phyloP scores from a whole-genome alignment of 1,140 invertebrate species.

The Trichoplusia ni region DNA sequence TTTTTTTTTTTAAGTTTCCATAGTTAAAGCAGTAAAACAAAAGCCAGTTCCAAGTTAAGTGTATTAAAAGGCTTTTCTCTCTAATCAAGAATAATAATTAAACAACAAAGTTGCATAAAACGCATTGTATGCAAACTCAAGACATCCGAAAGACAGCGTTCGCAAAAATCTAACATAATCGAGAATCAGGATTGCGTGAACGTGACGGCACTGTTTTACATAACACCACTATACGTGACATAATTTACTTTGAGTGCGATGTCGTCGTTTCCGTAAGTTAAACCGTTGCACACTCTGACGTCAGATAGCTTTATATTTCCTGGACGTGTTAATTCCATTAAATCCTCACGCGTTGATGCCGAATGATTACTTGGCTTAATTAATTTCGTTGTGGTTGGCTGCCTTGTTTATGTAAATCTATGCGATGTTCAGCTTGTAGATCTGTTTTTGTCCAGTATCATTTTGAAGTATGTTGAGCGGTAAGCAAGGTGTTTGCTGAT shows the following conservation, averaged over 20 bases:
- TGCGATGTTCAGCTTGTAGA: too few relatives aligned
- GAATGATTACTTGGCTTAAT: slow-evolving; percentile 22
- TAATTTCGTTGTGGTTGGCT: neutral
- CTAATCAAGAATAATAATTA: neutral
- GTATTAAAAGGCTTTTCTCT: too few relatives aligned
- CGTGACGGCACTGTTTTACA: slow-evolving; percentile 37
- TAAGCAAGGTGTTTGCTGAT: too few relatives aligned
- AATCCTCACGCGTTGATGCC: slow-evolving; percentile 18
- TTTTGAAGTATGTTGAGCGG: too few relatives aligned
- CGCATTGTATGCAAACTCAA: neutral
- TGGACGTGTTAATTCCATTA: slow-evolving; percentile 34
- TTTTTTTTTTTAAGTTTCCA: too few relatives aligned
- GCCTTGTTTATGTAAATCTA: too few relatives aligned
- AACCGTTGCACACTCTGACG: slow-evolving; percentile 21
- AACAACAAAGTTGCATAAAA: neutral
- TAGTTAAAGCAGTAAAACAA: neutral
- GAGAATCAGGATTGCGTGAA: slow-evolving; percentile 17
- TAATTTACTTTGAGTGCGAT: slow-evolving; percentile 27
- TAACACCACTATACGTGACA: slow-evolving; percentile 34
- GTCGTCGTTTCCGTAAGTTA: slow-evolving; percentile 29
- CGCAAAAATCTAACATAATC: slow-evolving; percentile 34
- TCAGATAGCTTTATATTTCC: slow-evolving; percentile 35
- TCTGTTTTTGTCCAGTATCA: too few relatives aligned
- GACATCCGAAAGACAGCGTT: slow-evolving; percentile 9
- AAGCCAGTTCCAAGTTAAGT: too few relatives aligned